A percentile compares a stretch with the other conserved stretches of the same genome.
Evolutionary conservation across 2,113 vertebrate genomes (phyloP).

Genomic region (Phylloscopus whistleri): DNA sequence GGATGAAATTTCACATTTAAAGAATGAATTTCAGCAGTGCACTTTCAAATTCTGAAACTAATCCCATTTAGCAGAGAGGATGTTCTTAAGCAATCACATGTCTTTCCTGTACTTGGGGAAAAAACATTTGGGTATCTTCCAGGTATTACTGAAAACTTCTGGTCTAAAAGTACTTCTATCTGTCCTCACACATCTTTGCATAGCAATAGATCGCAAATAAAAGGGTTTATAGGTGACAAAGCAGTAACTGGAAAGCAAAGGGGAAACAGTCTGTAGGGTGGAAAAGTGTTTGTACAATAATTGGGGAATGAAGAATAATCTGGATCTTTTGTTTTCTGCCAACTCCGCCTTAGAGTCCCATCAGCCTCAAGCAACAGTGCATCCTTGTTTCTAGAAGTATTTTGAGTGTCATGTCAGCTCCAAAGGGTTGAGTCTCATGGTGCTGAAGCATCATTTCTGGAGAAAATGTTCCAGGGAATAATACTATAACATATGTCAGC

Average conservation of each 20-base stretch:
- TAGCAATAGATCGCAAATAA: slow-evolving; percentile 25
- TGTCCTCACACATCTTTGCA: slow-evolving; percentile 7
- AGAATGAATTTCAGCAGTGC: not conserved
- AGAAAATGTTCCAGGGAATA: not conserved
- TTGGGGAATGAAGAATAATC: not conserved
- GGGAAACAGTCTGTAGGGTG: not conserved
- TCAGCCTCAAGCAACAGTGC: not conserved
- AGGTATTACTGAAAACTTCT: slow-evolving; percentile 38
- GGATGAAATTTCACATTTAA: slow-evolving; percentile 1
- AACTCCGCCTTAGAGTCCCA: not conserved
- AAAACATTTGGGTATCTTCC: slow-evolving; percentile 41
- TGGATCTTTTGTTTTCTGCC: not conserved
- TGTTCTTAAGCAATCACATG: not conserved
- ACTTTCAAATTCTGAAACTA: slow-evolving; percentile 22
- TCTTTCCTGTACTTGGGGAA: slow-evolving; percentile 48
- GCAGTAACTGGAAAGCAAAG: not conserved
- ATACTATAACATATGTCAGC: not conserved
- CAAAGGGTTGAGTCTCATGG: not conserved
- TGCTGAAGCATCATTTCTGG: not conserved
- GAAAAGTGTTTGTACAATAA: not conserved
- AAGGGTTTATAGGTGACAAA: not conserved
- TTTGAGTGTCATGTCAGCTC: not conserved
- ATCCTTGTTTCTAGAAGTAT: not conserved
- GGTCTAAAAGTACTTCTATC: slow-evolving; percentile 19
- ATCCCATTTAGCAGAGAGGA: slow-evolving; percentile 9